phyloP scores from a whole-genome alignment of 2,888 invertebrate species.

The Plagodis dolabraria region DNA sequence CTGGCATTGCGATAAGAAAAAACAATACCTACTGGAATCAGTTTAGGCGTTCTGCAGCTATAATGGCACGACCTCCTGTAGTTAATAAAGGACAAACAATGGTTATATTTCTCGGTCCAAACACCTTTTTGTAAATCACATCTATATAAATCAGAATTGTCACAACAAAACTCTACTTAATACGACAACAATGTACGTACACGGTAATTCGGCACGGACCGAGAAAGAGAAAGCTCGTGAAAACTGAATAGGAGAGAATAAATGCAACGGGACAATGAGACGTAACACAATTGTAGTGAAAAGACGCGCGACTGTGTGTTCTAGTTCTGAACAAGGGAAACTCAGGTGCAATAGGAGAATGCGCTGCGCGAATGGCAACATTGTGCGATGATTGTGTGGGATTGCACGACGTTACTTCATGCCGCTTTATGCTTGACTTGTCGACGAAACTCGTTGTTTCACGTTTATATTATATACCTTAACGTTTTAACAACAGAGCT shows the following conservation, averaged over 20 bases:
- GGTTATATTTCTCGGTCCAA: no score
- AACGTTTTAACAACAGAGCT: no score
- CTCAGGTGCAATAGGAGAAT: conserved; percentile 71
- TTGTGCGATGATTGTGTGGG: conserved; percentile 55
- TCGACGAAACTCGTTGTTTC: neutral
- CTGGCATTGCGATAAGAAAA: no score
- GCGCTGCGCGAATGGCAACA: conserved; percentile 57
- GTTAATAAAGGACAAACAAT: no score
- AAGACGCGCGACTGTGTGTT: conserved; percentile 75
- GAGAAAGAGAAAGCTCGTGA: conserved; percentile 65
- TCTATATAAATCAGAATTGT: neutral
- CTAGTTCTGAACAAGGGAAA: conserved; percentile 73
- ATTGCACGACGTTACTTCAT: conserved; percentile 39
- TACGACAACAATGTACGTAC: conserved; percentile 6
- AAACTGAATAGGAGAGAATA: conserved; percentile 59
- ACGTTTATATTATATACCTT: no score
- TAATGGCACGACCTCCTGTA: no score
- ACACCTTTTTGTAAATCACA: neutral
- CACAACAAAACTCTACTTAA: conserved; percentile 16
- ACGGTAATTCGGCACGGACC: conserved; percentile 48
- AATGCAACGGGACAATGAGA: conserved; percentile 77
- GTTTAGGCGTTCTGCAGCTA: no score
- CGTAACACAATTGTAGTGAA: conserved; percentile 79
- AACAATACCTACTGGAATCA: no score
- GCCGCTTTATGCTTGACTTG: conserved; percentile 25